phyloP scores from a whole-genome alignment of 2,888 invertebrate species.

The Catocala sponsa region DNA sequence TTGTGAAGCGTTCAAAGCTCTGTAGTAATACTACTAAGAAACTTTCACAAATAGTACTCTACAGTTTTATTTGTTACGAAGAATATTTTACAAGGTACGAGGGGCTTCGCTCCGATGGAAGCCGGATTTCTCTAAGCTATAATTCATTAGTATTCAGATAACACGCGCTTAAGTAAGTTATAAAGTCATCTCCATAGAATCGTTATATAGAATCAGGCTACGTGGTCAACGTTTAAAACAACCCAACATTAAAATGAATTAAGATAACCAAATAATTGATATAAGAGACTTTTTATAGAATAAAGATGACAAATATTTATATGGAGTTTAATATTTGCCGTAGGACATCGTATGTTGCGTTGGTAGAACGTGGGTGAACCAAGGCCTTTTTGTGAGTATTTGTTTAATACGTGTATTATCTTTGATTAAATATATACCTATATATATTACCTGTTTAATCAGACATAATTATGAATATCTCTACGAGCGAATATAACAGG shows the following conservation, averaged over 20 bases:
- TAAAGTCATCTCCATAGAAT: slow-evolving; percentile 49
- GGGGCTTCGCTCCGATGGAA: slow-evolving; percentile 26
- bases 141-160: slow-evolving; percentile 52
- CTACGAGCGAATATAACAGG: too few species aligned
- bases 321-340: not conserved
- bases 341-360: not conserved
- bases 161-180: slow-evolving; percentile 47
- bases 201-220: slow-evolving; percentile 48
- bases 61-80: slow-evolving; percentile 15
- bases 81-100: slow-evolving; percentile 21
- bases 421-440: not conserved
- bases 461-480: too few species aligned
- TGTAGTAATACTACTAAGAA: slow-evolving; percentile 28
- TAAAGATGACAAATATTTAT: not conserved
- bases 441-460: too few species aligned
- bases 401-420: too few species aligned
- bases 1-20: slow-evolving; percentile 38
- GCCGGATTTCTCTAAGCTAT: slow-evolving; percentile 31
- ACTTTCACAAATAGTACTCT: slow-evolving; percentile 15
- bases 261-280: slow-evolving; percentile 17
- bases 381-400: too few species aligned
- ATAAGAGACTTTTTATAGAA: slow-evolving; percentile 9
- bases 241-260: slow-evolving; percentile 33
- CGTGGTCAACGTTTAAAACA: slow-evolving; percentile 52
- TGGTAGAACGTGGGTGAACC: too few species aligned